A percentile compares a stretch with the other conserved stretches of the same genome.
Conservation (phyloP, 2,797 vertebrate genomes). For the Arnoldichthys spilopterus region DNA sequence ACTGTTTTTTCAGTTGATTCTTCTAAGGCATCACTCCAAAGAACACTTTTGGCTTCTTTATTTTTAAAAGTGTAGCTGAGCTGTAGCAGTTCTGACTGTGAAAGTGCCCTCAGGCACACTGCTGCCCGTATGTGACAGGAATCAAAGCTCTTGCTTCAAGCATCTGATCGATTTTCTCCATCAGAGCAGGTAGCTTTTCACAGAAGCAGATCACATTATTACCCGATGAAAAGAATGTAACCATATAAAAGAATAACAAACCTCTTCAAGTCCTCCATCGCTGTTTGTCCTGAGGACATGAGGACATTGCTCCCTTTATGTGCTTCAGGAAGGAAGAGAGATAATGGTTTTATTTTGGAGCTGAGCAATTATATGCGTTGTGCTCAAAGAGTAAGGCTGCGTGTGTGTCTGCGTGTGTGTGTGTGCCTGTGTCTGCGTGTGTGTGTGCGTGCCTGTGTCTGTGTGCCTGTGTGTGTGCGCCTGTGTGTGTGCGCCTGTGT, state of each 20-base stretch:
- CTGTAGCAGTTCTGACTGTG: background rate
- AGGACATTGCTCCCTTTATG: slow-evolving; percentile 39
- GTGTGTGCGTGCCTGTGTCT: no score
- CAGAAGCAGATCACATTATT: slow-evolving; percentile 64
- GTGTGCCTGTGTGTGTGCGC: no score
- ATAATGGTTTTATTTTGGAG: slow-evolving; percentile 27
- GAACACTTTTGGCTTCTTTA: background rate
- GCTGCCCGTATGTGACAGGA: slow-evolving; percentile 2
- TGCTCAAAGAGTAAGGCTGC: background rate
- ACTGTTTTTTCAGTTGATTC: no score
- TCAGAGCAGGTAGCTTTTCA: slow-evolving; percentile 58
- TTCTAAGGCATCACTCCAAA: background rate
- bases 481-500: no score
- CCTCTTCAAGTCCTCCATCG: slow-evolving; percentile 62
- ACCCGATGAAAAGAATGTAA: slow-evolving; percentile 67
- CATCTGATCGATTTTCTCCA: slow-evolving; percentile 70
- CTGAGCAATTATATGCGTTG: background rate
- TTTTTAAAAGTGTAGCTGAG: no score
- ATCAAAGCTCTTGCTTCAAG: slow-evolving; percentile 41
- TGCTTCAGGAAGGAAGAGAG: slow-evolving; percentile 19
- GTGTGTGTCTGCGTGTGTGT: background rate
- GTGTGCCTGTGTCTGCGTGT: no score
- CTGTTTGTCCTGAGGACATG: slow-evolving; percentile 18
- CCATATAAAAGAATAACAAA: slow-evolving; percentile 70
- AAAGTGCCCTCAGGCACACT: background rate